Conservation (phyloP, 1,140 invertebrate species). For the Chymomyza costata region DNA sequence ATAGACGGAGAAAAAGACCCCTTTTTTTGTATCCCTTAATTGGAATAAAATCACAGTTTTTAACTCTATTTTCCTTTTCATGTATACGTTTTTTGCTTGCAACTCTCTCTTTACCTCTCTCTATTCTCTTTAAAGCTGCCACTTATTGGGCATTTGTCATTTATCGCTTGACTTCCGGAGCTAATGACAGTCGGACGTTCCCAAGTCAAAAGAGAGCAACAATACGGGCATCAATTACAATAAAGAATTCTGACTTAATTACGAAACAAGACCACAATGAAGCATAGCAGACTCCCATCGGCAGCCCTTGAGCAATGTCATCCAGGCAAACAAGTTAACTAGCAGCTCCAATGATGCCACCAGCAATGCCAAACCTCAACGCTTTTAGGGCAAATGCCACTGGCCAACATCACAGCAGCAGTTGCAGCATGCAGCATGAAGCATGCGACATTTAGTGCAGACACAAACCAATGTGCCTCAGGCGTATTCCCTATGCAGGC, state of each 20-base stretch:
- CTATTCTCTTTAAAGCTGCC: too few relatives aligned
- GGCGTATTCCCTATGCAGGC: constrained; percentile 1
- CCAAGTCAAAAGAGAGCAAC: constrained; percentile 55
- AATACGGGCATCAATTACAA: constrained; percentile 22
- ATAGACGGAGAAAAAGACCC: too few relatives aligned
- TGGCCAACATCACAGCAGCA: constrained; percentile 7
- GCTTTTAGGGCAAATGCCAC: constrained; percentile 28
- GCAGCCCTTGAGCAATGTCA: constrained; percentile 13
- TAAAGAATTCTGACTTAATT: constrained; percentile 47
- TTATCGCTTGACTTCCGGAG: too few relatives aligned
- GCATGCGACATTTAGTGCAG: not conserved
- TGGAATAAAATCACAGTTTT: too few relatives aligned
- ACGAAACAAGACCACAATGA: constrained; percentile 44
- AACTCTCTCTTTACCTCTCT: too few relatives aligned
- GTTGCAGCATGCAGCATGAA: too few relatives aligned
- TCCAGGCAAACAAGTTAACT: constrained; percentile 40
- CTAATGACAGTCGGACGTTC: constrained; percentile 22
- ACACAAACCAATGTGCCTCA: constrained; percentile 11
- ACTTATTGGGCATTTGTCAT: too few relatives aligned
- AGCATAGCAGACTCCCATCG: constrained; percentile 7
- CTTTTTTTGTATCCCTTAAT: too few relatives aligned
- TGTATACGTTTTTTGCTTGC: too few relatives aligned
- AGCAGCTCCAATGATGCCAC: constrained; percentile 20
- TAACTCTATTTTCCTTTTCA: too few relatives aligned
- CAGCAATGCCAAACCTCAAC: constrained; percentile 30